Evolutionary conservation across 2,888 invertebrate genomes (phyloP), one percentile per base, ranked within the genome.

Genomic region (Thysanoteuthis rhombus): DNA sequence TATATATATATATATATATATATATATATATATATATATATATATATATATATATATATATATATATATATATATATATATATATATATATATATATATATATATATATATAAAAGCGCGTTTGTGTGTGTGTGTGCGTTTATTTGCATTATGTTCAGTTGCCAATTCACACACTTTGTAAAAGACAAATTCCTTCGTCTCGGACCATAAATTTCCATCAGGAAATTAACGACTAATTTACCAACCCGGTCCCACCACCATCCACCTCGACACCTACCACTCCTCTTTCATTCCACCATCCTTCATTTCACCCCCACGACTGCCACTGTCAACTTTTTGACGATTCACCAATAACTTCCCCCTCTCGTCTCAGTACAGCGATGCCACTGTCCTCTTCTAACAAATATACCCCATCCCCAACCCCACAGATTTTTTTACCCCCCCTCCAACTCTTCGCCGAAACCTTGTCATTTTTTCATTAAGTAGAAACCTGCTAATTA

Each of bases 201-300:
- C 75, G 75, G 75, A 75, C 75, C n/a, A n/a, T 75, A n/a, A 75
- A 75, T n/a, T 75, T 75, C n/a, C 75, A 75, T 75, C 75, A 75
- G 16, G 36, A 75, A 75, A 75, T 75, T 75, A 75, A 75, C 75
- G 36, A 75, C n/a, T 75, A 75, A 75, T 75, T 75, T 75, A n/a
- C 58, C 1, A 8, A 2, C 75, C 75, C 16, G 12, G 32, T 32
- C 6, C 5, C 28, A 6, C 32, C 58, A n/a, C 16, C n/a, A n/a
- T n/a, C 19, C n/a, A 2, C 16, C 2, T n/a, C 1, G 16, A 1
- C 28, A 5, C 52, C 5, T n/a, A n/a, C 2, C 16, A 4, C 16
- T n/a, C 36, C n/a, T 12, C 75, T 75, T 75, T n/a, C 36, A 16
- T 36, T 16, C 19, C n/a, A 75, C n/a, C 75, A 75, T 75, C n/a